Evolutionary conservation across 2,888 invertebrate species (phyloP), one percentile per base, ranked within the genome.

Genomic region (Pandemis cinnamomeana): DNA sequence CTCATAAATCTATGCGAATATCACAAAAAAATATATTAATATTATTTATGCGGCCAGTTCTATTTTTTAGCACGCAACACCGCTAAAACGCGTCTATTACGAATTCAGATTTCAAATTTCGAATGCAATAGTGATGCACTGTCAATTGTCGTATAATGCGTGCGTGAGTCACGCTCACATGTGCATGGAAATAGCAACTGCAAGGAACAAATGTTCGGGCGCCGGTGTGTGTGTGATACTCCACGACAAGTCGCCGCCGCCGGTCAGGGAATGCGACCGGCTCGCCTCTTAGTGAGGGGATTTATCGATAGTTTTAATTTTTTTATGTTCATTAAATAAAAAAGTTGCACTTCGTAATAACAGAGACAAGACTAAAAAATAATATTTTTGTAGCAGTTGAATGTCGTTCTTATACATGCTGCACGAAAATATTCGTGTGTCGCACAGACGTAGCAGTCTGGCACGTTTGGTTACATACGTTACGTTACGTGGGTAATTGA

Each of bases 111-210:
- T 67, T 69, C 11, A 64, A 63, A 68, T 69, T 60, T 48, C 68
- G 36, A 77, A 77, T 72, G 77, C 77, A 75, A 55, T 69, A 76
- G 75, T 62, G 76, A 70, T 73, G 73, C 73, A 53, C 67, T 4
- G 73, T 70, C 73, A 88, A 89, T 83, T 83, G 85, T 86, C 83
- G 86, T 85, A 83, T 86, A 88, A 88, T 86, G 88, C 88, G 86
- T 89, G 88, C 91, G 91, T 93, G 93, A 93, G 88, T 93, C 93
- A 93, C 90, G 79, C 71, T 86, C 90, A 90, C 90, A 92, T 91
- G 91, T 90, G 92, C 88, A 89, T 92, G 88, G 91, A 91, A 92
- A 92, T 92, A 91, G 90, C 88, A 87, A 87, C 55, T 55, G 55
- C 55, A 51, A 51, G 87, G 87, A 90, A 89, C 91, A 90, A 91